Evolutionary conservation across 2,113 vertebrate genomes (phyloP).

Genomic region (Haplotaxodon microlepis): DNA sequence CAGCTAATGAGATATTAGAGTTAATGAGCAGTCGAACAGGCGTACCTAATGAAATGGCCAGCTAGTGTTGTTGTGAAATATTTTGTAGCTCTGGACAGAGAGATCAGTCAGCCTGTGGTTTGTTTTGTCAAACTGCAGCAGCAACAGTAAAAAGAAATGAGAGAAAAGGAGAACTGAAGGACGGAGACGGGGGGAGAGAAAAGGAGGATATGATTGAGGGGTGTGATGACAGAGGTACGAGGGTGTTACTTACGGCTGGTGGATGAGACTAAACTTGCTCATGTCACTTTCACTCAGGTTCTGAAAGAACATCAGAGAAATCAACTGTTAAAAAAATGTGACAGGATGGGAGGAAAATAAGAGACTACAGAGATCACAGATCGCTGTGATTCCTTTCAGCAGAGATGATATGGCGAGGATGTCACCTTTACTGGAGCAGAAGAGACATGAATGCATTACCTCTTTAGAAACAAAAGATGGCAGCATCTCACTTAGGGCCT

Average conservation of each 20-base stretch:
- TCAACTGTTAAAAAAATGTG: neutral
- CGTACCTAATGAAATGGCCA: neutral
- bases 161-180: neutral
- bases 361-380: neutral
- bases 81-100: neutral
- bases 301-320: constrained; percentile 57
- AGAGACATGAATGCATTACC: neutral
- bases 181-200: neutral
- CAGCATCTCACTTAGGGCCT: constrained; percentile 18
- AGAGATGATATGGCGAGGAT: neutral
- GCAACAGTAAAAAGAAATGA: neutral
- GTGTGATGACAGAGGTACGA: neutral
- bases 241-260: constrained; percentile 75
- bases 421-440: neutral
- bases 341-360: neutral
- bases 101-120: neutral
- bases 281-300: constrained; percentile 68
- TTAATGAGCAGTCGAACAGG: neutral
- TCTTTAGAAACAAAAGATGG: constrained; percentile 44
- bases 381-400: neutral
- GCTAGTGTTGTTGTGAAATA: neutral
- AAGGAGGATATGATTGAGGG: neutral
- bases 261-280: constrained; percentile 73
- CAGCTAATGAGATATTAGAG: neutral
- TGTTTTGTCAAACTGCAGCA: neutral